Base-by-base conservation (phyloP, 2,888 invertebrate species). In the Empis livida region DNA sequence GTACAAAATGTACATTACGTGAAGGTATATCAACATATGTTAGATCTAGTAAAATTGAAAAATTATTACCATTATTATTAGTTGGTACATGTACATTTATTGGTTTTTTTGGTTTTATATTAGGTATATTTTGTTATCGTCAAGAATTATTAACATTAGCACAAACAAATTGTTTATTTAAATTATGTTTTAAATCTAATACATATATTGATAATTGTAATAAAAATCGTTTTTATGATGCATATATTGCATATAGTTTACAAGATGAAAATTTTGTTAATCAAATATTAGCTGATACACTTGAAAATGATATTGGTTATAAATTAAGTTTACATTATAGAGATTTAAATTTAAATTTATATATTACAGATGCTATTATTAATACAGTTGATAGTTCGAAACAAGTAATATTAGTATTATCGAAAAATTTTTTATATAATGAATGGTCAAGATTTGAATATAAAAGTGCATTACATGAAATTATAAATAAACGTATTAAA, bases 381-480 rank as follows among this genome's bases (percentile, higher is more conserved):
- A 88, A 90, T 65, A 92, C 93, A 2, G 90, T 93, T 17, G 91
- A 93, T 65, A 84, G 87, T 46, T 90, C 92, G 43, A 82, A 89
- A 57, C 78, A 92, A 58, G 90, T 92, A 39, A 84, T 96, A 51
- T 78, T 95, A 56, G 85, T 95, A 50, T 71, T 96, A 49, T 92
- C 93, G 15, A 87, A 88, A 68, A 89, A 90, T 72, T 96, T 95
- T 71, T 77, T 95, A 53, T 85, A 89, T 71, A 90, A 90, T 70
- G 94, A 95, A 72, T 96, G 95, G 95, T 84, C 87, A 59, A 79
- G 88, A 56, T 89, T 92, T 67, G 95, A 96, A 71, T 93, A 95
- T 70, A 91, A 92, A 73, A 86, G 88, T 59, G 93, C 93, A 27
- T 77, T 94, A 46, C 89, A 88, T 64, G 90, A 92, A 71, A 85